A percentile compares a stretch with the other conserved stretches of the same genome.
Evolutionary conservation across 2,888 invertebrate species (phyloP).

Genomic region (Agrenia bidenticulata): DNA sequence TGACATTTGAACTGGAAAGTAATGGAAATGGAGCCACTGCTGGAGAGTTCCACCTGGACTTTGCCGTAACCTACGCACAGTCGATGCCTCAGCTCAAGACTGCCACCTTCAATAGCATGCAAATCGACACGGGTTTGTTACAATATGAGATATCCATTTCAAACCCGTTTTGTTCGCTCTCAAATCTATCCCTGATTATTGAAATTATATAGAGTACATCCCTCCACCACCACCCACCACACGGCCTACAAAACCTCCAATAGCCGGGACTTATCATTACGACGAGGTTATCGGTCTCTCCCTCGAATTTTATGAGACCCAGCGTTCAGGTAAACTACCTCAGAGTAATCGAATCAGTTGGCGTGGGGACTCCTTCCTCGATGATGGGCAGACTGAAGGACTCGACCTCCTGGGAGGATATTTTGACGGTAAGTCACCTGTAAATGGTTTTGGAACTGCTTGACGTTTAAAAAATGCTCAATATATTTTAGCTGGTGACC

Average conservation of each 20-base stretch:
- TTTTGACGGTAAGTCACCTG: constrained; percentile 61
- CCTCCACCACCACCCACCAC: constrained; percentile 15
- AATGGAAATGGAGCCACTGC: neutral
- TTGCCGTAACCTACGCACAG: neutral
- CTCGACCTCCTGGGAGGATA: constrained; percentile 63
- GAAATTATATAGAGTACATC: neutral
- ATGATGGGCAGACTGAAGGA: constrained; percentile 60
- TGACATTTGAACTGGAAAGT: neutral
- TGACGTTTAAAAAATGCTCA: too few species aligned
- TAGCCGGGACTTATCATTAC: constrained; percentile 56
- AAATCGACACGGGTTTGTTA: constrained; percentile 16
- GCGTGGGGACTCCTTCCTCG: constrained; percentile 61
- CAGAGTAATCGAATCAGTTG: constrained; percentile 60
- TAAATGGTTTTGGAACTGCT: too few species aligned
- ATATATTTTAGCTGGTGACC: constrained; percentile 62
- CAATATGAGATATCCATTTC: neutral
- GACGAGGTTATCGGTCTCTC: constrained; percentile 59
- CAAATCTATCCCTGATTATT: too few species aligned
- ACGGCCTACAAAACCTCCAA: neutral
- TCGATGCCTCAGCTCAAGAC: neutral
- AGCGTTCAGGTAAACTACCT: constrained; percentile 61
- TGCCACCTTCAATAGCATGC: constrained; percentile 23
- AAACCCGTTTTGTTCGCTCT: neutral
- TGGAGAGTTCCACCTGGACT: constrained; percentile 14
- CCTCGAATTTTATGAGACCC: constrained; percentile 62